phyloP scores from a whole-genome alignment of 1,140 invertebrate species.

The Cydia splendana region DNA sequence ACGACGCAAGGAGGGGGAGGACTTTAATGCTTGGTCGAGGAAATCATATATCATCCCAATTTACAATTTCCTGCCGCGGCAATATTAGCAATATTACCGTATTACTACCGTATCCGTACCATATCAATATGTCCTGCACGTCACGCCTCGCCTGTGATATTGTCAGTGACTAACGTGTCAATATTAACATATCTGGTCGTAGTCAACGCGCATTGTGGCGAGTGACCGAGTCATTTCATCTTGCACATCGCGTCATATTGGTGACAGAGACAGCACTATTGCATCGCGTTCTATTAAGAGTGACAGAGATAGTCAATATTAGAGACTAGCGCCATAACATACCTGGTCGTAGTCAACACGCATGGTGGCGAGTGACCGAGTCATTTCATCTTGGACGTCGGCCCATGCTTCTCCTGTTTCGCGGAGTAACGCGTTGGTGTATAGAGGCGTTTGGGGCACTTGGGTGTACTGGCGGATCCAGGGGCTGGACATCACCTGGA shows the following conservation, averaged over 20 bases:
- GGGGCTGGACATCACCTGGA: constrained; percentile 82
- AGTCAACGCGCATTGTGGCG: constrained; percentile 97
- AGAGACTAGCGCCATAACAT: constrained; percentile 35
- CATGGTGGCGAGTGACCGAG: constrained; percentile 97
- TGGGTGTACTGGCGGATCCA: constrained; percentile 84
- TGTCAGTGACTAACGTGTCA: too few relatives aligned
- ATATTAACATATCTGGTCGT: constrained; percentile 88
- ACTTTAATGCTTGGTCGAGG: too few relatives aligned
- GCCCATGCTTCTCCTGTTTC: constrained; percentile 96
- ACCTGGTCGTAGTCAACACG: constrained; percentile 95
- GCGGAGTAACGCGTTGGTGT: constrained; percentile 91
- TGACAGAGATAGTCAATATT: too few relatives aligned
- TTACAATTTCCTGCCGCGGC: too few relatives aligned
- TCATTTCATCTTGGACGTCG: constrained; percentile 99
- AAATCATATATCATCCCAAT: too few relatives aligned
- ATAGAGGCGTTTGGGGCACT: constrained; percentile 96
- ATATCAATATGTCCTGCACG: too few relatives aligned
- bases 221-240: constrained; percentile 98
- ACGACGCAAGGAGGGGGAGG: too few relatives aligned
- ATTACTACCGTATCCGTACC: too few relatives aligned
- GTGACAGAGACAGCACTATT: too few relatives aligned
- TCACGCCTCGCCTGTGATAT: too few relatives aligned
- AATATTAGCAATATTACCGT: too few relatives aligned
- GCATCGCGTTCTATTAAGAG: too few relatives aligned
- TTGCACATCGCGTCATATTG: constrained; percentile 88